Evolutionary conservation across 2,797 vertebrate species (phyloP).

Genomic region (Micrastur ruficollis): DNA sequence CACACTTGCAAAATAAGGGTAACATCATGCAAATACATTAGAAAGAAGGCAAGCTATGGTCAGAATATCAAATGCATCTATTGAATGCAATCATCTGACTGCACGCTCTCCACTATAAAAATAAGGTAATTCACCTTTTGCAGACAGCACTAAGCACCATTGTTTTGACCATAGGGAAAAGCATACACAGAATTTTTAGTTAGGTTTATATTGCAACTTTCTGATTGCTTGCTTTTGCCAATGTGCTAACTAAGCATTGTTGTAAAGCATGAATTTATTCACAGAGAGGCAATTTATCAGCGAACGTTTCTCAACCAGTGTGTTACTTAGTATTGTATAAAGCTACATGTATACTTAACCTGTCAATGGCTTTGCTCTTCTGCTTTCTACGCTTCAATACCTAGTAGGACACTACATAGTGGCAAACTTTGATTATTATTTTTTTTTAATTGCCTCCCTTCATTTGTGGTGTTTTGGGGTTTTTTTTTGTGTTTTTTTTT

Average conservation of each 20-base stretch:
- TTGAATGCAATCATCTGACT: neutral
- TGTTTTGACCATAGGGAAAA: neutral
- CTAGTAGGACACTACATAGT: neutral
- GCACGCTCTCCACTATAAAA: neutral
- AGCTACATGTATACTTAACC: neutral
- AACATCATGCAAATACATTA: neutral
- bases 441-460: neutral
- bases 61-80: neutral
- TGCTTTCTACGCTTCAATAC: neutral
- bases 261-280: neutral
- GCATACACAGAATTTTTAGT: neutral
- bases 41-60: neutral
- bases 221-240: neutral
- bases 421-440: accelerated
- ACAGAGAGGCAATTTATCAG: neutral
- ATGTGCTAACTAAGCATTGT: neutral
- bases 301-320: neutral
- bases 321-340: neutral
- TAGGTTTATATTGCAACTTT: neutral
- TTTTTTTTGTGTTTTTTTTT: neutral
- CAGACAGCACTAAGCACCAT: neutral
- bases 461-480: too few relatives aligned
- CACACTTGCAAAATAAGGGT: neutral
- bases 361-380: neutral
- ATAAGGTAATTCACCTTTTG: neutral